A percentile compares a stretch with the other conserved stretches of the same genome.
phyloP scores from a whole-genome alignment of 2,113 vertebrate species.

The Pseudois nayaur region DNA sequence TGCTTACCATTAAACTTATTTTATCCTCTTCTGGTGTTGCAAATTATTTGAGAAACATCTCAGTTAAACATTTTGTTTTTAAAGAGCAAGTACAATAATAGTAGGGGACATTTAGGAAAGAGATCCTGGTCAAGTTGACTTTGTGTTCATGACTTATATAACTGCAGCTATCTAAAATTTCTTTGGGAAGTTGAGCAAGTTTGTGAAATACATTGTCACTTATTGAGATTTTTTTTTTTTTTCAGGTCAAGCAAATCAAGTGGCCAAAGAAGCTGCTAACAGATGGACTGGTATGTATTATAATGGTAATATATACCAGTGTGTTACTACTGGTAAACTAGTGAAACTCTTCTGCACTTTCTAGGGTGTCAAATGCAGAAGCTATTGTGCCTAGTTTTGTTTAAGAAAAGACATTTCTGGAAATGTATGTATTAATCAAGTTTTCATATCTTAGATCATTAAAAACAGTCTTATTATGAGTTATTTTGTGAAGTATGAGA shows the following conservation, averaged over 20 bases:
- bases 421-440: background rate
- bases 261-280: slow-evolving; percentile 94
- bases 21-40: background rate
- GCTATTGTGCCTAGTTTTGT: background rate
- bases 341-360: background rate
- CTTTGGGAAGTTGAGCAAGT: background rate
- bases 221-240: slow-evolving; percentile 15
- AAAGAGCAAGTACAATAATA: background rate
- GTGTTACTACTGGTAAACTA: background rate
- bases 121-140: background rate
- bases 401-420: background rate
- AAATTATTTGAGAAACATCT: background rate
- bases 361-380: background rate
- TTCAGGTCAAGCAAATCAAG: slow-evolving; percentile 88
- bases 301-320: background rate
- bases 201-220: background rate
- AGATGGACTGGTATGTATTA: slow-evolving; percentile 94
- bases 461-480: background rate
- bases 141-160: background rate
- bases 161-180: background rate
- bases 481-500: background rate
- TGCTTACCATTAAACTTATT: background rate
- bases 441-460: slow-evolving; percentile 10
- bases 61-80: slow-evolving; percentile 21
- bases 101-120: background rate